These are phyloP conservation scores for Penelope pileata DNA, from an alignment of 2,113 vertebrate species.

Conservation along the genomic window DNA sequence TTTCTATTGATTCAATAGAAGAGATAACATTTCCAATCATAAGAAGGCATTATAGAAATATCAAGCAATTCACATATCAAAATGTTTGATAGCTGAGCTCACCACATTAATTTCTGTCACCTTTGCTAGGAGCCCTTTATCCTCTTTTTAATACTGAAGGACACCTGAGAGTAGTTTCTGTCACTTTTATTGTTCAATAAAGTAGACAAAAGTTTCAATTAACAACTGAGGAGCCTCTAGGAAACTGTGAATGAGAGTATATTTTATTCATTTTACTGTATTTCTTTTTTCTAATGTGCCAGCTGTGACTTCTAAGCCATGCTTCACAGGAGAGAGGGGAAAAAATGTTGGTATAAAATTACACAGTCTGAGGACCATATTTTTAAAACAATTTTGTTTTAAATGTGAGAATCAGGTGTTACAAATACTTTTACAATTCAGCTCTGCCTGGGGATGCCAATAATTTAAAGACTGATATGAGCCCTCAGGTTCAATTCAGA, in stretches of 20 bases:
- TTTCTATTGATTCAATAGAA: slow-evolving; percentile 87
- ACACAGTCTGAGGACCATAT: not conserved
- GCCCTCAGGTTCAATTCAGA: not conserved
- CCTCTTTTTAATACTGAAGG: slow-evolving; percentile 83
- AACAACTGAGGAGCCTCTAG: slow-evolving; percentile 77
- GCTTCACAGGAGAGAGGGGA: not conserved
- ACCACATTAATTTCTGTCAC: slow-evolving; percentile 83
- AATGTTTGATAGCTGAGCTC: slow-evolving; percentile 85
- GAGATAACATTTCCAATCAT: slow-evolving; percentile 86
- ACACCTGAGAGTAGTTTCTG: slow-evolving; percentile 82
- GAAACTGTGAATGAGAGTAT: slow-evolving; percentile 79
- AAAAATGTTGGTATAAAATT: not conserved
- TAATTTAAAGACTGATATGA: not conserved
- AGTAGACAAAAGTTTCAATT: slow-evolving; percentile 86
- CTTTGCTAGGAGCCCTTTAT: slow-evolving; percentile 80
- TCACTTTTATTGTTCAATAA: slow-evolving; percentile 87
- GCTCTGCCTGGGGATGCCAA: not conserved
- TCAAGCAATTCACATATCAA: slow-evolving; percentile 86
- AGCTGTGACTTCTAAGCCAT: slow-evolving; percentile 64
- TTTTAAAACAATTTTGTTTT: not conserved
- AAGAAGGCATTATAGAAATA: slow-evolving; percentile 85
- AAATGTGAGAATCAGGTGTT: not conserved
- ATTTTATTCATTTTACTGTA: slow-evolving; percentile 82
- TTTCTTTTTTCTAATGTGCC: slow-evolving; percentile 77
- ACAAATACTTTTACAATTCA: not conserved